Evolutionary conservation across 2,888 invertebrate species (phyloP).

Genomic region (Acanthosoma haemorrhoidale): DNA sequence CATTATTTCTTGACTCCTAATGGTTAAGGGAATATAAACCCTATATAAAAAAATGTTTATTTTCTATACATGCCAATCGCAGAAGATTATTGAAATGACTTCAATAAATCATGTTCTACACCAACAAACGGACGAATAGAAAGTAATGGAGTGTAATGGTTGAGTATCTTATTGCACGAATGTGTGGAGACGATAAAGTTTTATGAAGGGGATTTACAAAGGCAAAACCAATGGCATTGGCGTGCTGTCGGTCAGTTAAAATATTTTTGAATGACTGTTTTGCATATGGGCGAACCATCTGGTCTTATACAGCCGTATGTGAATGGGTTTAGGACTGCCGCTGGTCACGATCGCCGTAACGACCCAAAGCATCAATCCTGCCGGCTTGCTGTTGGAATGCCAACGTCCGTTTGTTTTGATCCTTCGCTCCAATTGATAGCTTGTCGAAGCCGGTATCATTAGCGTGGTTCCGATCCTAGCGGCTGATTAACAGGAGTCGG

Average conservation of each 20-base stretch:
- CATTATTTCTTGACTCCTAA: too few relatives aligned
- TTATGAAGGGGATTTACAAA: not conserved
- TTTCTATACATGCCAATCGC: too few relatives aligned
- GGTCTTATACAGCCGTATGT: not conserved
- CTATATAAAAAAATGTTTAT: too few relatives aligned
- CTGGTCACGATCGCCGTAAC: not conserved
- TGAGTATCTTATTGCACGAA: not conserved
- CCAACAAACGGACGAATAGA: too few relatives aligned
- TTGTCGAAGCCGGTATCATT: not conserved
- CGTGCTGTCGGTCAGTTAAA: conserved; percentile 14
- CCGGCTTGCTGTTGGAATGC: too few relatives aligned
- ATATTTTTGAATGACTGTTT: not conserved
- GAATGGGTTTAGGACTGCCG: not conserved
- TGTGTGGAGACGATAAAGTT: not conserved
- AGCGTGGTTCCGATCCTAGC: not conserved
- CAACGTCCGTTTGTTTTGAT: not conserved
- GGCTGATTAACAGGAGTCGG: too few relatives aligned
- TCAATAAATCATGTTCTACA: too few relatives aligned
- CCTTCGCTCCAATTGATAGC: not conserved
- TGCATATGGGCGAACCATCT: not conserved
- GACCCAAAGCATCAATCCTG: too few relatives aligned
- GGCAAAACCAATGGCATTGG: not conserved
- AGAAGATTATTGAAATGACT: too few relatives aligned
- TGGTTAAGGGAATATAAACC: too few relatives aligned
- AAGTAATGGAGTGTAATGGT: not conserved